Base-by-base conservation (phyloP, 2,888 invertebrate species). In the Scaptomyza flava region DNA sequence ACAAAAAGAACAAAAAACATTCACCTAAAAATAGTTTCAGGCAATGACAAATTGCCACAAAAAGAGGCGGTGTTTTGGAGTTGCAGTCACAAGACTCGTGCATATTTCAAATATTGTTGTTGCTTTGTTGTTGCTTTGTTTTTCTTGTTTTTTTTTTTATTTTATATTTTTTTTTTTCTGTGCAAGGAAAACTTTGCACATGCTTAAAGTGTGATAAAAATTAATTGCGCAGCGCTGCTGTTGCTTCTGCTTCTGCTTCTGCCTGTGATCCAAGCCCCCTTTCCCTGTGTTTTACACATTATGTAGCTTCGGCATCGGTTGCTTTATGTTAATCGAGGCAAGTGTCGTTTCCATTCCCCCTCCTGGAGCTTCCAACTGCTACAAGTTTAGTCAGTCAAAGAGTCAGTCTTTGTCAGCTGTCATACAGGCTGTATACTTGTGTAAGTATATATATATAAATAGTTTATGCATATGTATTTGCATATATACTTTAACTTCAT, bases 161-260 rank as follows among this genome's bases (percentile, higher is more conserved):
- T n/a, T n/a, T n/a, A n/a, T n/a, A n/a, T 27, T 27, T 27, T 23
- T 23, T 38, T 38, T 1, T 38, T 38, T 6, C 8, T 45, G 50
- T 17, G 48, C 17, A 20, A 36, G 31, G 38, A 62, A 67, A 70
- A 77, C 76, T 83, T 83, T 83, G 78, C 80, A 81, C 84, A 83
- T 87, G 87, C 66, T 66, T 81, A 87, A 85, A 87, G 89, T 89
- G 89, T 87, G 90, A 90, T 90, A 90, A 90, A 90, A 89, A 90
- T 90, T 89, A 90, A 90, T 89, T 90, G 89, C 90, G 90, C 90
- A 89, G 90, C 79, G 73, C 75, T 67, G 72, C 57, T 31, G 8
- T 14, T 43, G 65, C 66, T 52, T 33, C 64, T 62, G 65, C 66
- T 52, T 33, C 64, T 62, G 65, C 61, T 54, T 51, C 62, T 47